phyloP scores from a whole-genome alignment of 2,113 vertebrate species.

The Orientallactaga bullata region DNA sequence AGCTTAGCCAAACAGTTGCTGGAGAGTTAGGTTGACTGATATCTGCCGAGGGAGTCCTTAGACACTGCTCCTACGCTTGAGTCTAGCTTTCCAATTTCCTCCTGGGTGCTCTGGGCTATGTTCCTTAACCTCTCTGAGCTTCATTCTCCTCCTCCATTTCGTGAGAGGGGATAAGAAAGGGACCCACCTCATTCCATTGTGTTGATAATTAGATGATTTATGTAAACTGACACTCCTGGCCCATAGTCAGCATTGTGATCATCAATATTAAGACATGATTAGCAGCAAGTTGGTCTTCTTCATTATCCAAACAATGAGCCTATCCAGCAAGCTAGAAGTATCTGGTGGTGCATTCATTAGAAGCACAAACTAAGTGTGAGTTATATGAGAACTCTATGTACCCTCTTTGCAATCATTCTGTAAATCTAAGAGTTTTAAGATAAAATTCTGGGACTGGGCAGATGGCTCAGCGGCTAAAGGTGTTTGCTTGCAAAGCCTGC shows the following conservation, averaged over 20 bases:
- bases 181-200: background rate
- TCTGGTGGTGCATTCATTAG: background rate
- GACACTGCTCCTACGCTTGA: background rate
- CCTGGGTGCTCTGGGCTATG: background rate
- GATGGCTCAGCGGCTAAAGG: no score
- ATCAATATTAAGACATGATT: background rate
- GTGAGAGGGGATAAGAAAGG: background rate
- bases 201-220: conserved; percentile 1
- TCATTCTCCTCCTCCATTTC: background rate
- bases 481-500: no score
- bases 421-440: conserved; percentile 22
- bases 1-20: background rate
- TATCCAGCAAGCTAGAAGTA: background rate
- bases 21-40: background rate
- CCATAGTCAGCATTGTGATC: background rate
- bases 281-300: background rate
- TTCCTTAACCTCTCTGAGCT: background rate
- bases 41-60: background rate
- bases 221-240: background rate
- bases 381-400: background rate
- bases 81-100: background rate
- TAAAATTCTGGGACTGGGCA: background rate
- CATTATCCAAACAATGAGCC: background rate
- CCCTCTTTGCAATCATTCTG: background rate
- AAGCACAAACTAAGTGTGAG: background rate